phyloP scores from a whole-genome alignment of 2,113 vertebrate species.

The Cheirogaleus medius region DNA sequence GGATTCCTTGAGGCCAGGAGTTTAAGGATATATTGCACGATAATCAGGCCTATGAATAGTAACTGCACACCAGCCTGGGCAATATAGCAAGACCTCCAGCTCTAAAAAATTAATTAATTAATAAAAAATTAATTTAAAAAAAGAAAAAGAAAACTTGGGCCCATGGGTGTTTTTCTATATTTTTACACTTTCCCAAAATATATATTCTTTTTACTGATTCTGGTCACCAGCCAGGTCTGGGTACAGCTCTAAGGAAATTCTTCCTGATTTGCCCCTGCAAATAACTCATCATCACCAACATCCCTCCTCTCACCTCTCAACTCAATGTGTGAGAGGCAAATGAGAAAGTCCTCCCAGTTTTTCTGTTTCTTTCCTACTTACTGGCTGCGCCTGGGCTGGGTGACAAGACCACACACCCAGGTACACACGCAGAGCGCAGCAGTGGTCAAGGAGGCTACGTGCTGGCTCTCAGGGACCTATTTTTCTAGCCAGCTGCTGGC shows the following conservation, averaged over 20 bases:
- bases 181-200: neutral
- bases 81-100: neutral
- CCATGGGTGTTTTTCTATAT: neutral
- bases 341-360: neutral
- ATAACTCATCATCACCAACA: neutral
- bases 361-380: neutral
- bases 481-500: neutral
- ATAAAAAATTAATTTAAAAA: neutral
- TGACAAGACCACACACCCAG: neutral
- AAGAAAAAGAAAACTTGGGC: neutral
- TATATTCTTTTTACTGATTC: neutral
- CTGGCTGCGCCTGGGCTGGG: neutral
- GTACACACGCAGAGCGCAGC: neutral
- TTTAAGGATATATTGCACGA: too few species aligned
- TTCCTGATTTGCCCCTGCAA: conserved; percentile 1
- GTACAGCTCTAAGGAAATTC: conserved; percentile 15
- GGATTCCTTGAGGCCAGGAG: neutral
- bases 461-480: conserved; percentile 36
- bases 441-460: neutral
- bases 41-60: neutral
- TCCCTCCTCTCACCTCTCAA: neutral
- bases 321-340: neutral
- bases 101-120: neutral
- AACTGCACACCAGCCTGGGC: neutral
- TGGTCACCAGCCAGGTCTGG: neutral